phyloP scores from a whole-genome alignment of 2,888 invertebrate genomes.

The Amblyjoppa fuscipennis region DNA sequence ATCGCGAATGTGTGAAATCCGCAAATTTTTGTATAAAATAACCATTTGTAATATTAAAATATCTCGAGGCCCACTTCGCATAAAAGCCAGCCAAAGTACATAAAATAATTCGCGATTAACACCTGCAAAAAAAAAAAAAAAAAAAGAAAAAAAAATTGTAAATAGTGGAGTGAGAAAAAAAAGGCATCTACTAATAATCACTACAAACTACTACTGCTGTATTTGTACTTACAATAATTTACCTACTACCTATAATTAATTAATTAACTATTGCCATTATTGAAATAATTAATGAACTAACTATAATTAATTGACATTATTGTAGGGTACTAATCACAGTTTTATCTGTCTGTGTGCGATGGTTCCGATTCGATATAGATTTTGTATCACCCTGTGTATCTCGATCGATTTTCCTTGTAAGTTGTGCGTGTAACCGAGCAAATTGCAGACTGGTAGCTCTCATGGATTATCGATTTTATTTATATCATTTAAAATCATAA shows the following conservation, averaged over 20 bases:
- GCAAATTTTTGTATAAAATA: slow-evolving; percentile 48
- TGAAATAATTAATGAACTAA: slow-evolving; percentile 53
- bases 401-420: slow-evolving; percentile 51
- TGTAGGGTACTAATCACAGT: slow-evolving; percentile 77
- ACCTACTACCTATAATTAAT: slow-evolving; percentile 52
- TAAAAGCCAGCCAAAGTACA: slow-evolving; percentile 48
- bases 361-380: slow-evolving; percentile 80
- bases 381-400: slow-evolving; percentile 79
- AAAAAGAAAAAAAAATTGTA: neutral
- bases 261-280: slow-evolving; percentile 55
- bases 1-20: slow-evolving; percentile 5
- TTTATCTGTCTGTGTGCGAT: slow-evolving; percentile 81
- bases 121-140: slow-evolving; percentile 1
- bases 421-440: slow-evolving; percentile 2
- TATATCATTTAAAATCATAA: neutral
- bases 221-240: slow-evolving; percentile 58
- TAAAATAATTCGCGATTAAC: slow-evolving; percentile 27
- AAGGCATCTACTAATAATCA: slow-evolving; percentile 49
- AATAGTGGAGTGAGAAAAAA: slow-evolving; percentile 23
- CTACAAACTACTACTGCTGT: slow-evolving; percentile 53
- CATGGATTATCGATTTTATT: neutral
- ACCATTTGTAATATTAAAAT: slow-evolving; percentile 47
- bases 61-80: slow-evolving; percentile 45
- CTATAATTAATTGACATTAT: slow-evolving; percentile 71
- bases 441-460: slow-evolving; percentile 37